A percentile compares a stretch with the other conserved stretches of the same genome.
phyloP scores from a whole-genome alignment of 2,888 invertebrate genomes.

The Isotomurus palustris region DNA sequence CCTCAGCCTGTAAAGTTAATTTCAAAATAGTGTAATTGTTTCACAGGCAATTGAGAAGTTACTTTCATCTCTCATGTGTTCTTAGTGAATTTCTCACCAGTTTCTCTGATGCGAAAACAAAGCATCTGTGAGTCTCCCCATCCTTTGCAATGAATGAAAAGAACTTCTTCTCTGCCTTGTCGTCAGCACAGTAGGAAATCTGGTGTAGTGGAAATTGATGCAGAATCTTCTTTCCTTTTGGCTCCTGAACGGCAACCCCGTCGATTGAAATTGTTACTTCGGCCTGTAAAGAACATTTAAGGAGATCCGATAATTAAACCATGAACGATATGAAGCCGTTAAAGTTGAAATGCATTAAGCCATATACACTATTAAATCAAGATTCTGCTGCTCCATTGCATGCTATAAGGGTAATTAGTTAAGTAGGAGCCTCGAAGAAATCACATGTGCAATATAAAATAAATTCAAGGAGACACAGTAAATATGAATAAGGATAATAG shows the following conservation, averaged over 20 bases:
- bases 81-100: too few relatives aligned
- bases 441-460: too few relatives aligned
- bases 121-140: constrained; percentile 78
- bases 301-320: constrained; percentile 24
- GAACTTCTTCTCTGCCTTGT: constrained; percentile 95
- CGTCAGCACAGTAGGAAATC: constrained; percentile 98
- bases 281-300: constrained; percentile 50
- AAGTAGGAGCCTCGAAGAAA: too few relatives aligned
- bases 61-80: too few relatives aligned
- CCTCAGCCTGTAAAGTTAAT: constrained; percentile 65
- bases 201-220: constrained; percentile 94
- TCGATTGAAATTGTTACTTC: constrained; percentile 97
- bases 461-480: too few relatives aligned
- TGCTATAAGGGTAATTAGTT: too few relatives aligned
- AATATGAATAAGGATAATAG: too few relatives aligned
- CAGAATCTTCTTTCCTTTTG: constrained; percentile 65
- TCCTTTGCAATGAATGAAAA: constrained; percentile 92
- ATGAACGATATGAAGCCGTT: background rate
- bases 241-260: constrained; percentile 87
- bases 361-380: background rate
- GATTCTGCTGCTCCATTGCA: too few relatives aligned
- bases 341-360: background rate
- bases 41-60: background rate
- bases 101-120: constrained; percentile 96
- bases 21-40: background rate